A percentile compares a stretch with the other conserved stretches of the same genome.
Evolutionary conservation across 1,140 invertebrate genomes (phyloP).

Genomic region (Leucophenga varia): DNA sequence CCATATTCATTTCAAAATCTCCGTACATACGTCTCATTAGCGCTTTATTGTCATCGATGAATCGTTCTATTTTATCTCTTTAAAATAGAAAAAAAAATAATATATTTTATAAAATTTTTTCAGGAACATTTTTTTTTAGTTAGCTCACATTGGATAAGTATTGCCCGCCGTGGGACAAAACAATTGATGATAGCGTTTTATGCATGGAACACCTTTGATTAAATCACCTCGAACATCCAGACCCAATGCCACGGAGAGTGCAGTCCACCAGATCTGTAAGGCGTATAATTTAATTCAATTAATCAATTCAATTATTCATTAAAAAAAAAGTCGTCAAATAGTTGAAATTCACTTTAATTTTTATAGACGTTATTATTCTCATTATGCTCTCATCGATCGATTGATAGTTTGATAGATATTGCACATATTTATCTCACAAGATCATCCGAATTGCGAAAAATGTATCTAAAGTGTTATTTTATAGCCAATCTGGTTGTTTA

Average conservation of each 20-base stretch:
- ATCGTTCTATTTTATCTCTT: conserved; percentile 84
- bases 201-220: conserved; percentile 82
- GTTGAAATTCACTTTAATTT: too few relatives aligned
- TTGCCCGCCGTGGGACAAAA: conserved; percentile 89
- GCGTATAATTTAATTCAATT: too few relatives aligned
- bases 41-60: conserved; percentile 92
- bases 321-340: too few relatives aligned
- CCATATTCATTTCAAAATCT: conserved; percentile 70
- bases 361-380: too few relatives aligned
- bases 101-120: conserved; percentile 7
- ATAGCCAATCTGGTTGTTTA: too few relatives aligned
- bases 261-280: conserved; percentile 84
- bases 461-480: too few relatives aligned
- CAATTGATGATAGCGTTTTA: conserved; percentile 83
- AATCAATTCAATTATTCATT: too few relatives aligned
- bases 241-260: conserved; percentile 79
- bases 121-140: conserved; percentile 6
- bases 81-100: conserved; percentile 6
- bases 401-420: too few relatives aligned
- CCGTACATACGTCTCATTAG: conserved; percentile 91
- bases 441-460: too few relatives aligned
- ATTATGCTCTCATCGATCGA: too few relatives aligned
- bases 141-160: conserved; percentile 83
- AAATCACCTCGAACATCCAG: conserved; percentile 82
- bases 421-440: too few relatives aligned